These are phyloP conservation scores for Drosophila athabasca DNA, from an alignment of 1,140 invertebrate genomes.

Conservation along the genomic window DNA sequence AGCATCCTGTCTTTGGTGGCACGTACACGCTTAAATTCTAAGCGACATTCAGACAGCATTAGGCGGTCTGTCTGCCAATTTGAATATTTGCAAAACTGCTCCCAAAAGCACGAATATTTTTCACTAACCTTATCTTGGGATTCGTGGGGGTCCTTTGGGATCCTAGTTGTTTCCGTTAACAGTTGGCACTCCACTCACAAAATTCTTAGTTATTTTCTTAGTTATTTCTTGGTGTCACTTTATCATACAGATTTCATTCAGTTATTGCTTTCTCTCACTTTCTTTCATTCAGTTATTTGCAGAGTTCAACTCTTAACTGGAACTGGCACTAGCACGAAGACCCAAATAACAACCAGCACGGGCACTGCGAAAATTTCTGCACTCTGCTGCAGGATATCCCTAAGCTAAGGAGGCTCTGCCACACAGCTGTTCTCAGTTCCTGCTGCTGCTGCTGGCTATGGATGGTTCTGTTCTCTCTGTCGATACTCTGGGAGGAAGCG, in stretches of 20 bases:
- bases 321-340: conserved; percentile 31
- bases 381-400: conserved; percentile 15
- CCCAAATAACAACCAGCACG: conserved; percentile 1
- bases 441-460: conserved; percentile 18
- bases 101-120: no score
- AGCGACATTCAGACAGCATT: conserved; percentile 21
- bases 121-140: no score
- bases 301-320: conserved; percentile 7
- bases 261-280: background rate
- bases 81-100: no score
- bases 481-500: conserved; percentile 17
- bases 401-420: background rate
- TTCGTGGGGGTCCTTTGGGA: no score
- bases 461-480: background rate
- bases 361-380: conserved; percentile 11
- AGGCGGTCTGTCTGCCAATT: background rate
- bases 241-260: background rate
- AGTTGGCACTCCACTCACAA: no score
- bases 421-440: conserved; percentile 26
- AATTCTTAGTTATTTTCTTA: no score
- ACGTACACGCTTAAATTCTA: conserved; percentile 67
- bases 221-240: no score
- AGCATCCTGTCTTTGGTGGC: conserved; percentile 41
- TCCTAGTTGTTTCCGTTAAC: no score
- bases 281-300: conserved; percentile 27